Conservation (phyloP, 2,888 invertebrate species). For the Hemithea aestivaria region DNA sequence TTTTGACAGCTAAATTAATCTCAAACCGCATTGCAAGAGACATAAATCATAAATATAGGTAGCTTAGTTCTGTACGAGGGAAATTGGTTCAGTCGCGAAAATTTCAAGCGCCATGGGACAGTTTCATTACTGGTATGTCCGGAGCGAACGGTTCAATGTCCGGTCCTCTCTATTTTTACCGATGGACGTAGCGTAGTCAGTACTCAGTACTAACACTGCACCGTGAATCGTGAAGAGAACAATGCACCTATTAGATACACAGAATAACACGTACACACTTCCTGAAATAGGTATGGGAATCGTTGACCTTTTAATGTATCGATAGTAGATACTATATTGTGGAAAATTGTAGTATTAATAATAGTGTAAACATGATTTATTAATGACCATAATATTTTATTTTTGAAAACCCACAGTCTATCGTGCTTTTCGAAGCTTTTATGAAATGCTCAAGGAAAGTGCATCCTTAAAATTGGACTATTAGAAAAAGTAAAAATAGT, state of each 20-base stretch:
- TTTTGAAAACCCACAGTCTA: too few relatives aligned
- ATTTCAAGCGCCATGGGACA: slow-evolving; percentile 56
- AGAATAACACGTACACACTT: slow-evolving; percentile 13
- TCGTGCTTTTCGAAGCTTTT: too few relatives aligned
- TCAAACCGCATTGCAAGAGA: slow-evolving; percentile 18
- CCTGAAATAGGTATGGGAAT: slow-evolving; percentile 11
- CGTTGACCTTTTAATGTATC: slow-evolving; percentile 10
- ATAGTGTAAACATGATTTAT: too few relatives aligned
- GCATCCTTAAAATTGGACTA: too few relatives aligned
- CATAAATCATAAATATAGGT: slow-evolving; percentile 29
- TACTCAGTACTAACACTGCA: slow-evolving; percentile 16
- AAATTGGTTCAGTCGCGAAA: slow-evolving; percentile 62
- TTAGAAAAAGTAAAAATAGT: too few relatives aligned
- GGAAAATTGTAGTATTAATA: too few relatives aligned
- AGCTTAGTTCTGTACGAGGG: slow-evolving; percentile 33
- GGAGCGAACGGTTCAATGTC: slow-evolving; percentile 70
- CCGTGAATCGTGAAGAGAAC: slow-evolving; percentile 23
- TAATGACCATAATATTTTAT: too few relatives aligned
- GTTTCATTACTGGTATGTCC: slow-evolving; percentile 70
- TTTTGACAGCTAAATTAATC: slow-evolving; percentile 16
- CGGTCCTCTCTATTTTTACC: slow-evolving; percentile 71
- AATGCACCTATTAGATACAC: slow-evolving; percentile 21
- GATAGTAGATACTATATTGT: too few relatives aligned
- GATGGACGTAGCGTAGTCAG: slow-evolving; percentile 31
- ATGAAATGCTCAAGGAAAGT: too few relatives aligned